Conservation (phyloP, 2,113 vertebrate genomes). For the Procavia capensis region DNA sequence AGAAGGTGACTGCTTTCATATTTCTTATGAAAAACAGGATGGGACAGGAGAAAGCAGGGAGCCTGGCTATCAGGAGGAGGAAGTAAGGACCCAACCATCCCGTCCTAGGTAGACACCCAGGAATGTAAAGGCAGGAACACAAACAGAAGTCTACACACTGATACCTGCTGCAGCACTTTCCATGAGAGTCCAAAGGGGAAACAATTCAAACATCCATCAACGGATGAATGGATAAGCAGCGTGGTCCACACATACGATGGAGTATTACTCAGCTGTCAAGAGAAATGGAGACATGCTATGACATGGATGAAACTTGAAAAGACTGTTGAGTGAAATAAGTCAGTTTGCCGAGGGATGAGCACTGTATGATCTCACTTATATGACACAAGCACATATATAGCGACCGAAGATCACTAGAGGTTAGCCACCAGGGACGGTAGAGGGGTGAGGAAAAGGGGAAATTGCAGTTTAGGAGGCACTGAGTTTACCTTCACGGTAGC, state of each 20-base stretch:
- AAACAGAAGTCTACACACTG: not conserved
- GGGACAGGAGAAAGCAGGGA: not conserved
- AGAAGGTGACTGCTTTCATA: not conserved
- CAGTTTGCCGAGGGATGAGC: not conserved
- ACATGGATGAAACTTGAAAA: not conserved
- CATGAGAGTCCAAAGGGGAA: no score
- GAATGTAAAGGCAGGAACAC: not conserved
- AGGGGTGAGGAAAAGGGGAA: not conserved
- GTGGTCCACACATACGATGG: not conserved
- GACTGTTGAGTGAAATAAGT: not conserved
- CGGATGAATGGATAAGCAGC: not conserved
- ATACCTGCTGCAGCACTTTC: no score
- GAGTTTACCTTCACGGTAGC: not conserved
- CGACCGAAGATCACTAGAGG: not conserved
- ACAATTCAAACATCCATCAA: not conserved
- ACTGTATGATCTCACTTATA: not conserved
- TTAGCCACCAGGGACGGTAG: not conserved
- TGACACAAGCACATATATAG: not conserved
- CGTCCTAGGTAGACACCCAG: not conserved
- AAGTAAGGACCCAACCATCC: not conserved
- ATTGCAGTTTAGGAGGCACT: not conserved
- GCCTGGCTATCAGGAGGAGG: not conserved
- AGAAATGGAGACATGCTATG: not conserved
- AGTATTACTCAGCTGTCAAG: not conserved
- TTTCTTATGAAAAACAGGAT: not conserved